phyloP scores from a whole-genome alignment of 2,888 invertebrate species.

The Odontomyia ornata region DNA sequence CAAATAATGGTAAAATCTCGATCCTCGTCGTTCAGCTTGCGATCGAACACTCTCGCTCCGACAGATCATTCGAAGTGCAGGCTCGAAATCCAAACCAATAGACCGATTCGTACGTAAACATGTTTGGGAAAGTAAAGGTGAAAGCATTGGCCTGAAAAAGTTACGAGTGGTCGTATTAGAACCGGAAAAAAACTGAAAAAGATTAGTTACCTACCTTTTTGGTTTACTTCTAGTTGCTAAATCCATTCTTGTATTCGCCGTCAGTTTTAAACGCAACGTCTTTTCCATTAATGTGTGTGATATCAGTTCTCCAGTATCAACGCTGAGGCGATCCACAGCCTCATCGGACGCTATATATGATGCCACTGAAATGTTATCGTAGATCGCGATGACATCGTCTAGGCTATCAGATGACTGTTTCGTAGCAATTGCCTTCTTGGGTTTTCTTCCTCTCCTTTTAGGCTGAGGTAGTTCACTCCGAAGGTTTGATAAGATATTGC shows the following conservation, averaged over 20 bases:
- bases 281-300: constrained; percentile 59
- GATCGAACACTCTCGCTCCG: constrained; percentile 73
- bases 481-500: constrained; percentile 53
- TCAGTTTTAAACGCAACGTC: constrained; percentile 57
- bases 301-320: constrained; percentile 57
- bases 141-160: constrained; percentile 60
- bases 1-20: constrained; percentile 83
- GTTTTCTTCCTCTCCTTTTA: background rate
- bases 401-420: constrained; percentile 41
- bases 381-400: constrained; percentile 62
- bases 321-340: constrained; percentile 50
- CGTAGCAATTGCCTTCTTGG: constrained; percentile 51
- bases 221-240: background rate
- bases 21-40: constrained; percentile 70
- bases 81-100: constrained; percentile 74
- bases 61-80: constrained; percentile 74
- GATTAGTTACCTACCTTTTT: constrained; percentile 7
- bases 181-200: background rate
- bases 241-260: constrained; percentile 51
- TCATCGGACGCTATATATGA: constrained; percentile 56
- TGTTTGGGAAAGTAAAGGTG: constrained; percentile 66
- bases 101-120: constrained; percentile 67
- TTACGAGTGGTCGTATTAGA: too few relatives aligned
- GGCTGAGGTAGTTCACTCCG: background rate
- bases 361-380: constrained; percentile 60